Evolutionary conservation across 2,888 invertebrate species (phyloP).

Genomic region (Tinea semifulvella): DNA sequence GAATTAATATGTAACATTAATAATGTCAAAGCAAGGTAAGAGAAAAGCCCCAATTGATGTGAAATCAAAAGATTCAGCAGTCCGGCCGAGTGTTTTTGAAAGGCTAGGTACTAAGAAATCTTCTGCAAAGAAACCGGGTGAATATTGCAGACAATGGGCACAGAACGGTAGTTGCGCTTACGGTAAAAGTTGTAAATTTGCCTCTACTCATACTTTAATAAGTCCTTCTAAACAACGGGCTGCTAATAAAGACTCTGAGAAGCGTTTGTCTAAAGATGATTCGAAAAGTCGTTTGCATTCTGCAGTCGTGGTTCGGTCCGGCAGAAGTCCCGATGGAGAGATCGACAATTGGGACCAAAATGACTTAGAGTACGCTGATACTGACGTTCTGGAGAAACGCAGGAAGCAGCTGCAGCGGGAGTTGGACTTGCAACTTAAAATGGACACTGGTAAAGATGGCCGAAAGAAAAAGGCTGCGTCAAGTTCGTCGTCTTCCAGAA

Average conservation of each 20-base stretch:
- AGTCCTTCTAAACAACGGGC: slow-evolving; percentile 79
- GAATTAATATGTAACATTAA: slow-evolving; percentile 57
- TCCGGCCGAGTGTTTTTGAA: slow-evolving; percentile 84
- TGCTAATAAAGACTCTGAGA: slow-evolving; percentile 71
- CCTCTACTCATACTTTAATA: slow-evolving; percentile 75
- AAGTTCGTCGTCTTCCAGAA: slow-evolving; percentile 73
- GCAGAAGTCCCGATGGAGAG: slow-evolving; percentile 69
- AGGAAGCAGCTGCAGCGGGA: slow-evolving; percentile 79
- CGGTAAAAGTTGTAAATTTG: slow-evolving; percentile 82
- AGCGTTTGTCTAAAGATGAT: slow-evolving; percentile 66
- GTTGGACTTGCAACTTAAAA: slow-evolving; percentile 80
- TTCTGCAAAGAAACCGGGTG: slow-evolving; percentile 66
- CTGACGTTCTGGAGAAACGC: slow-evolving; percentile 79
- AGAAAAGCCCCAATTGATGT: slow-evolving; percentile 81
- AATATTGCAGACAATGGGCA: slow-evolving; percentile 81
- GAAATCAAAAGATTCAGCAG: slow-evolving; percentile 71
- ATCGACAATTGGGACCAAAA: slow-evolving; percentile 82
- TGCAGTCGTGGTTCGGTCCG: slow-evolving; percentile 67
- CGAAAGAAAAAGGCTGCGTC: slow-evolving; percentile 76
- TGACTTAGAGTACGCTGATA: slow-evolving; percentile 82
- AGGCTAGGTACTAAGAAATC: slow-evolving; percentile 80
- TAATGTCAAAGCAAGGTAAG: slow-evolving; percentile 73
- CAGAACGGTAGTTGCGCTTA: slow-evolving; percentile 80
- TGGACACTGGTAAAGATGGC: slow-evolving; percentile 74
- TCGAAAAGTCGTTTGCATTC: slow-evolving; percentile 72